Base-by-base conservation (phyloP, 2,888 invertebrate species). In the Matsumyia berberina region DNA sequence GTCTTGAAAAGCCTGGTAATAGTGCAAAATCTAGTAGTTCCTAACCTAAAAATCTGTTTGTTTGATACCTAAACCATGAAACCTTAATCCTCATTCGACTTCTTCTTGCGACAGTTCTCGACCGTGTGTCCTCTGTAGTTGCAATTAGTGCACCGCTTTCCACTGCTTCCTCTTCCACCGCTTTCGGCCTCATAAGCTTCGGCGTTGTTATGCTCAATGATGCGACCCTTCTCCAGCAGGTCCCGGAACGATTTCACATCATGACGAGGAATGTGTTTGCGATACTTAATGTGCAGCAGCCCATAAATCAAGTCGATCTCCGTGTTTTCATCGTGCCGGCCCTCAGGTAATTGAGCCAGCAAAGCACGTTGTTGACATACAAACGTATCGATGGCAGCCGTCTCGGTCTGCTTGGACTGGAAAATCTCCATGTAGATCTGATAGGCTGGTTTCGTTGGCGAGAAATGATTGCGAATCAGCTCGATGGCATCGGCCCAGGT, bases 81-180 rank as follows among this genome's bases (percentile, higher is more conserved):
- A 15, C 33, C 8, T 35, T 58, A 24, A 1, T 44, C 19, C 8
- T 46, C 33, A 15, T 15, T 9, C 29, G 66, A 6, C 39, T 57
- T 76, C 49, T 76, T 76, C 77, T 90, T 90, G 76, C 90, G 90
- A 55, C 90, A 90, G 49, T 87, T 74, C 8, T 89, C 89, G 64
- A 67, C 76, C 5, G 89, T 90, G 78, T 90, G 90, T 1, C 90
- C 91, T 4, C 91, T 88, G 88, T 88, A 90, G 82, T 89, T 89
- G 87, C 90, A 77, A 12, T 77, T n/a, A 15, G 69, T 67, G 60
- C 69, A 77, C 33, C 67, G 57, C 2, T 57, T 64, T 11, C 7
- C 29, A 17, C 57, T 12, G 12, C 46, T 62, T 5, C n/a, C 12
- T 3, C 29, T 12, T 4, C 8, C 2, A 53, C 6, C 29, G 0